Base-by-base conservation (phyloP, 2,888 invertebrate species). In the Mantis religiosa region DNA sequence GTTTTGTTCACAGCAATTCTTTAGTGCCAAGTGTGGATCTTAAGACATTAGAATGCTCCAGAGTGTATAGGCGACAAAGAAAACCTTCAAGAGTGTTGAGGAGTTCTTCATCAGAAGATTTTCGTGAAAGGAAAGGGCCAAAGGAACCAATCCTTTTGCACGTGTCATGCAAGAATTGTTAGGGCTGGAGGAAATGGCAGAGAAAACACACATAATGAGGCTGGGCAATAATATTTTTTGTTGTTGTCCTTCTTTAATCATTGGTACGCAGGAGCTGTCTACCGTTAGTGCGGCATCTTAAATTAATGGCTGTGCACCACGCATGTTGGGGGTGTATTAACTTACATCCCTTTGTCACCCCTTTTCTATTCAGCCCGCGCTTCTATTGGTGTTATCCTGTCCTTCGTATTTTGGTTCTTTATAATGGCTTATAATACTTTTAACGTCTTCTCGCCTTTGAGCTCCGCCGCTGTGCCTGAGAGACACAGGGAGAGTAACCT, bases 381-480 rank as follows among this genome's bases (percentile, higher is more conserved):
- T 71, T 71, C 54, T 71, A 71, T 71, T 71, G 54, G 54, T 71
- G 54, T 71, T 71, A 71, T 28, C 81, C 82, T 82, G 34, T 30
- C 47, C 85, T 14, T 28, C 47, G 8, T 28, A 25, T 41, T n/a
- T 41, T 30, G 28, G 28, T 85, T 71, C 85, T 87, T 81, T 71
- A 87, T 87, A 87, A 87, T 87, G 81, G 87, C 87, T 87, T 87
- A 87, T 87, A 87, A 87, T 87, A 82, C 87, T 87, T 82, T 87
- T 87, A 87, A 87, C 87, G 25, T 87, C 28, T 87, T 83, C 30
- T 83, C 54, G 54, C 54, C 54, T 71, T 71, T 71, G 54, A 71
- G 54, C 54, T 6, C 54, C 3, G 54, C 54, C 54, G 54, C 54
- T 25, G 15, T 20, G 54, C 54, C 54, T 20, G 25, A 71, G 54